Evolutionary conservation across 1,140 invertebrate species (phyloP).

Genomic region (Araneus ventricosus): DNA sequence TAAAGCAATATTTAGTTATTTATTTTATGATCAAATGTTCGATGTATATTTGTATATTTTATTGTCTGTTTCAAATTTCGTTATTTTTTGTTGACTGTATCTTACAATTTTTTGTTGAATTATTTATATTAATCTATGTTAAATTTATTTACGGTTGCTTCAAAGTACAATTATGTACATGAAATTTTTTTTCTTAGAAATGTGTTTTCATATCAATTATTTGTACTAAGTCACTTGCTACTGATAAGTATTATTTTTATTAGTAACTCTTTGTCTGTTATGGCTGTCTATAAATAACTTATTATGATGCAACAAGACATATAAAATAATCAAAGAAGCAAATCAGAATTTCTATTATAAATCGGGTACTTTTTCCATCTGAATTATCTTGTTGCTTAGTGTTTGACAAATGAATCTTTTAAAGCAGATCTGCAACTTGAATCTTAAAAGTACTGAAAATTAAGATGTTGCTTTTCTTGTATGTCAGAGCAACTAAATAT

Average conservation of each 20-base stretch:
- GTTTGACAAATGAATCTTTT: too few relatives aligned
- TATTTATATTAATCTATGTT: background rate
- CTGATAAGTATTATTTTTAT: background rate
- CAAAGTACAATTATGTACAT: background rate
- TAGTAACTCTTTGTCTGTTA: background rate
- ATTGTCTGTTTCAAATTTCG: background rate
- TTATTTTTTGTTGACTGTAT: background rate
- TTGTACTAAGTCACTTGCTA: background rate
- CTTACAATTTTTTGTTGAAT: background rate
- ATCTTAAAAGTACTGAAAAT: too few relatives aligned
- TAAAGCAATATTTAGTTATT: background rate
- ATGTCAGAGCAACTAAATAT: too few relatives aligned
- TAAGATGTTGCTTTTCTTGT: too few relatives aligned
- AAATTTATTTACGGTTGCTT: background rate
- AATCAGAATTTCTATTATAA: too few relatives aligned
- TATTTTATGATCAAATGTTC: slow-evolving; percentile 18
- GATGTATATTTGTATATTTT: background rate
- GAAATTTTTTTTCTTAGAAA: background rate
- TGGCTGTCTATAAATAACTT: background rate
- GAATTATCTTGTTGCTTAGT: too few relatives aligned
- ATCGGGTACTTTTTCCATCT: too few relatives aligned
- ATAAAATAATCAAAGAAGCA: too few relatives aligned
- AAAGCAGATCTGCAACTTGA: too few relatives aligned
- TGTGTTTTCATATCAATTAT: background rate
- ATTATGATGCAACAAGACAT: background rate